Percentiles rank a stretch among this genome's conserved stretches.
phyloP scores from a whole-genome alignment of 1,140 invertebrate genomes.

The Hesperophylax magnus region DNA sequence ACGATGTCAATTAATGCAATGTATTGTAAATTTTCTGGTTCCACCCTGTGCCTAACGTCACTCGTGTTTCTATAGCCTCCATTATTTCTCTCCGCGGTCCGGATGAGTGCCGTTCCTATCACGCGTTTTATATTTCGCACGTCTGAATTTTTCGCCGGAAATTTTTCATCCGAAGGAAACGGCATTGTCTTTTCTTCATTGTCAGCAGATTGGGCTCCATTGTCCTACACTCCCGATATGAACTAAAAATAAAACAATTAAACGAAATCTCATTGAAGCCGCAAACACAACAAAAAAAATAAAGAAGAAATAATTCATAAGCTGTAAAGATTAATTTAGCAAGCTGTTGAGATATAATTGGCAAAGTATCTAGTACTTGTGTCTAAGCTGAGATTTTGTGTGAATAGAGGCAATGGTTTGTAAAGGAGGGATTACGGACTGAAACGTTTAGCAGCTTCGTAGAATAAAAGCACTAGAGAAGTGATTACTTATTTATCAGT shows the following conservation, averaged over 20 bases:
- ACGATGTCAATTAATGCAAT: background rate
- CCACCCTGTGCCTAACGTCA: background rate
- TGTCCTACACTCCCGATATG: background rate
- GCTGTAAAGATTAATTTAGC: too few relatives aligned
- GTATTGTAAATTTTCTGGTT: background rate
- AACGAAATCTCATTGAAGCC: too few relatives aligned
- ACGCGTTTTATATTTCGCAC: conserved; percentile 50
- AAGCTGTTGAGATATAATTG: too few relatives aligned
- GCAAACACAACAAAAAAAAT: too few relatives aligned
- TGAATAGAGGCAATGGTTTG: too few relatives aligned
- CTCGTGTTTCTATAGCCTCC: background rate
- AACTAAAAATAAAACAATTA: background rate
- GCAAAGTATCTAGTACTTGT: too few relatives aligned
- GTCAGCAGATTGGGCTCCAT: conserved; percentile 21
- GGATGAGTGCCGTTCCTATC: conserved; percentile 27
- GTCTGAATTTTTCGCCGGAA: conserved; percentile 49
- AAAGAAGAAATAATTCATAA: too few relatives aligned
- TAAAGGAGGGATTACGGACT: too few relatives aligned
- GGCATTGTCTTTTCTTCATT: conserved; percentile 38
- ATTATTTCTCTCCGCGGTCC: background rate
- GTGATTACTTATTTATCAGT: too few relatives aligned
- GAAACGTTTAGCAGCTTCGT: too few relatives aligned
- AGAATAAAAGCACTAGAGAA: too few relatives aligned
- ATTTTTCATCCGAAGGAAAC: conserved; percentile 49
- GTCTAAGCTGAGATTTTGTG: too few relatives aligned